phyloP scores from a whole-genome alignment of 2,888 invertebrate species.

The Harpalus rufipes region DNA sequence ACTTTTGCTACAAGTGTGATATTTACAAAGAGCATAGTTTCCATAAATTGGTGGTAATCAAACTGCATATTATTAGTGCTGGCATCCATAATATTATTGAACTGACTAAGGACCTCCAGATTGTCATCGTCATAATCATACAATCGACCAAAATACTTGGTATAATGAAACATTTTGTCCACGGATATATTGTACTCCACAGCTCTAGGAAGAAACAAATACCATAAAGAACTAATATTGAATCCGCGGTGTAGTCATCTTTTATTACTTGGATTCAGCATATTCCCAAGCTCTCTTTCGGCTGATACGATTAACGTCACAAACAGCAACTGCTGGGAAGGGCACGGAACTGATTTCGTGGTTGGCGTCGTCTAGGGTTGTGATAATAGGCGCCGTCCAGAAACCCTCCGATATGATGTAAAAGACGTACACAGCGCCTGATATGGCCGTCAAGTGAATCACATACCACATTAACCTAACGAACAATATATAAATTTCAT shows the following conservation, averaged over 20 bases:
- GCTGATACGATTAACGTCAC: slow-evolving; percentile 38
- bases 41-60: not conserved
- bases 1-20: not conserved
- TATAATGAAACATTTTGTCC: not conserved
- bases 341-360: slow-evolving; percentile 1
- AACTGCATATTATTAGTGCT: not conserved
- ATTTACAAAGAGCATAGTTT: not conserved
- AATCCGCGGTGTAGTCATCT: too few species aligned
- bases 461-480: slow-evolving; percentile 33
- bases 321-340: slow-evolving; percentile 21
- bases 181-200: not conserved
- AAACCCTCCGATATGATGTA: slow-evolving; percentile 16
- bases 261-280: not conserved
- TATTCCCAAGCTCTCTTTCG: not conserved
- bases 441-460: not conserved
- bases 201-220: not conserved
- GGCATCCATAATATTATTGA: not conserved
- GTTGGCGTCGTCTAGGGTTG: slow-evolving; percentile 18
- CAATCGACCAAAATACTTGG: not conserved
- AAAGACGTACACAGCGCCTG: slow-evolving; percentile 25
- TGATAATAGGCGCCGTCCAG: slow-evolving; percentile 36
- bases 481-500: not conserved
- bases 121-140: slow-evolving; percentile 23
- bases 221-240: too few species aligned
- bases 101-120: not conserved